Percentiles rank a stretch among this genome's conserved stretches.
These are phyloP conservation scores for Meloidogyne exigua DNA, from an alignment of 1,140 invertebrate genomes.

Conservation along the genomic window DNA sequence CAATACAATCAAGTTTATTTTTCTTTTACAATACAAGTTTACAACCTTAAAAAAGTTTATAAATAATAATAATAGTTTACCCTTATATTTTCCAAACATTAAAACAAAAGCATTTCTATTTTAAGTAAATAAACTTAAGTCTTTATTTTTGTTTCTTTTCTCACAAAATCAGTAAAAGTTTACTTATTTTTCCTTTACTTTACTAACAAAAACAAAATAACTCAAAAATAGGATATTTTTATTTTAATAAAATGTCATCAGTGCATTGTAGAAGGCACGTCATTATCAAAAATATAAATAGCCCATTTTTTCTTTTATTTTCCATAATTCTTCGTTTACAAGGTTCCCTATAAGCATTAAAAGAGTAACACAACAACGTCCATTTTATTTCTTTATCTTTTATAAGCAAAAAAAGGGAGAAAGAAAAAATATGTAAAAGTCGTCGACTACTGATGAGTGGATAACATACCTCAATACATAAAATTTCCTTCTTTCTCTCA, in stretches of 20 bases:
- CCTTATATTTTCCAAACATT: too few relatives aligned
- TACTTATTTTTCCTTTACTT: not conserved
- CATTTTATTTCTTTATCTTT: not conserved
- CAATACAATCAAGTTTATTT: too few relatives aligned
- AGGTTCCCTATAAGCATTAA: not conserved
- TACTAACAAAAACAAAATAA: not conserved
- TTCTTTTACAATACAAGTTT: too few relatives aligned
- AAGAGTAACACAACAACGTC: not conserved
- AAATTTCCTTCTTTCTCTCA: not conserved
- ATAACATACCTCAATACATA: not conserved
- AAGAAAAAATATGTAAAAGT: not conserved
- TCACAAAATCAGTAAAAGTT: not conserved
- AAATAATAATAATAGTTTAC: too few relatives aligned
- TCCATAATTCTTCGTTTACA: not conserved
- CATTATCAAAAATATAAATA: not conserved
- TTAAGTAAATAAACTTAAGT: too few relatives aligned
- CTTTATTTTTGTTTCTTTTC: not conserved
- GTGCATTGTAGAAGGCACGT: not conserved
- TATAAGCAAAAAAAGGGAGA: not conserved
- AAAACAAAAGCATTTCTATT: too few relatives aligned
- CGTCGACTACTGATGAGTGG: not conserved
- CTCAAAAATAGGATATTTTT: not conserved
- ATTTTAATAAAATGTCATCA: not conserved
- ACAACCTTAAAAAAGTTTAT: too few relatives aligned
- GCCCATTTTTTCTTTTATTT: not conserved